Percentiles rank a stretch among this genome's conserved stretches.
phyloP scores from a whole-genome alignment of 1,140 invertebrate species.

The Papilio machaon region DNA sequence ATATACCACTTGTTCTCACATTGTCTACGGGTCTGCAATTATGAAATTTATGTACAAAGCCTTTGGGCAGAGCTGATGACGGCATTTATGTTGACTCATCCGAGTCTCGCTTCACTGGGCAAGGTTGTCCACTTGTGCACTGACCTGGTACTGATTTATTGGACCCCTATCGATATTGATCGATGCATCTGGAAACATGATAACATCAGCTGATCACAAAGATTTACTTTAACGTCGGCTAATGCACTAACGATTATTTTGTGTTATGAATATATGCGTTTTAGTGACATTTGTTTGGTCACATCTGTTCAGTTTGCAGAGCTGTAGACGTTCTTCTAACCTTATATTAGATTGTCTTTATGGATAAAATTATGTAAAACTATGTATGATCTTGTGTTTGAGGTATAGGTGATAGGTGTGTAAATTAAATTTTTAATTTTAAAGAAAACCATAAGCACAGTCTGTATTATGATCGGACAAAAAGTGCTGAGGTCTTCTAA shows the following conservation, averaged over 20 bases:
- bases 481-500: too few species aligned
- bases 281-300: neutral
- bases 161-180: conserved; percentile 67
- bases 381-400: too few species aligned
- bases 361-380: neutral
- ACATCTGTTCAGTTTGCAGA: neutral
- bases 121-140: conserved; percentile 72
- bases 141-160: conserved; percentile 74
- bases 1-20: conserved; percentile 66
- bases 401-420: too few species aligned
- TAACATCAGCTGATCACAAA: conserved; percentile 33
- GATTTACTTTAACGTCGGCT: conserved; percentile 4
- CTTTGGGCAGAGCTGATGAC: conserved; percentile 75
- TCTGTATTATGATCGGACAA: too few species aligned
- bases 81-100: conserved; percentile 67
- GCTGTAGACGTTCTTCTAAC: neutral
- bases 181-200: conserved; percentile 62
- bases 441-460: too few species aligned
- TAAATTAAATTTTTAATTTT: too few species aligned
- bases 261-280: neutral
- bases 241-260: conserved; percentile 12
- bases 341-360: neutral
- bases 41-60: conserved; percentile 73
- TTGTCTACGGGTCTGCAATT: conserved; percentile 77
- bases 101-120: conserved; percentile 54